Evolutionary conservation across 2,797 vertebrate species (phyloP), one percentile per base, ranked within the genome.

Genomic region (Hybognathus amarus): DNA sequence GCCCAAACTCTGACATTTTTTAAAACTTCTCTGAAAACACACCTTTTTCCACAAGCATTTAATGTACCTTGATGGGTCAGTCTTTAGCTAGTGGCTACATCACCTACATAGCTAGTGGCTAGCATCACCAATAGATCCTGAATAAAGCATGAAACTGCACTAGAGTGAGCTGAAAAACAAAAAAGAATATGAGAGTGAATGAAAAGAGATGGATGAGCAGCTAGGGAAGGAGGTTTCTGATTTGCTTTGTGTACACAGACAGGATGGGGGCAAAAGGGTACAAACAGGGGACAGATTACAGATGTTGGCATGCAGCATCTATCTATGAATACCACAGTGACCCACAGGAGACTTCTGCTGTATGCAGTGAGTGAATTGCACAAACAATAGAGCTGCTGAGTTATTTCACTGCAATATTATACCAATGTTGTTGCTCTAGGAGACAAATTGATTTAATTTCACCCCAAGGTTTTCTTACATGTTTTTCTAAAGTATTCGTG

Each of bases 231-330:
- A 87, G 63, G 63, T 68, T 87, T 82, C 86, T 80, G 27, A 84
- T 56, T 90, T 85, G 84, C 89, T 85, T 85, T 89, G 90, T 78
- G 27, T 79, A 92, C 90, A 83, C 80, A 71, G 17, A 66, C 9
- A 85, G 91, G 93, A 92, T 91, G 86, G 80, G 92, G 91, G 88
- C 90, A 90, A 79, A 84, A 89, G 87, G 42, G 89, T 83, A 89
- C 17, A 79, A 47, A 67, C 56, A 47, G 24, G 38, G 18, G 59
- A 67, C 30, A 68, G 17, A 73, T 38, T 74, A 66, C 78, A 85
- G 18, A 47, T 47, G 10, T 75, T 42, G 8, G 59, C 59, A 38
- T 30, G 36, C 80, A 66, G 61, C 36, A 24, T 45, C 17, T 67
- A 45, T 24, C 20, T 61, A 66, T 67, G 61, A 54, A 36, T 54